Conservation (phyloP, 2,797 vertebrate species). For the Distichodus sexfasciatus region DNA sequence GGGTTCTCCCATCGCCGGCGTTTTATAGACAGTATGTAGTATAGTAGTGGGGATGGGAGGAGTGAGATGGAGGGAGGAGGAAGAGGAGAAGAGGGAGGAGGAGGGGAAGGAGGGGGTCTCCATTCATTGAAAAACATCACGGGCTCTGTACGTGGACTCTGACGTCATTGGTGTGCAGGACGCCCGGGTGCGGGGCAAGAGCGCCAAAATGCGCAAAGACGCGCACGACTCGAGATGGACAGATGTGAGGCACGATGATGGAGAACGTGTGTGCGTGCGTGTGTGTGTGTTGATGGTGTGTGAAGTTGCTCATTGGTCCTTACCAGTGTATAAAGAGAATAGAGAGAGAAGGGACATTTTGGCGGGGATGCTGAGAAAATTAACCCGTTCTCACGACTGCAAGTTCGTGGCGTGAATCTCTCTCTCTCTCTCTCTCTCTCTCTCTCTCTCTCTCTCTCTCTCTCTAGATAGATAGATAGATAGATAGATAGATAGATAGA, state of each 20-base stretch:
- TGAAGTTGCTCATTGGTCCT: no score
- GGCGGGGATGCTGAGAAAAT: no score
- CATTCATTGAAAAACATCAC: slow-evolving; percentile 82
- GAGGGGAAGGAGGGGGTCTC: slow-evolving; percentile 68
- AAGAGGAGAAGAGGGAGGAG: slow-evolving; percentile 53
- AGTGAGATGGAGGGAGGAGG: slow-evolving; percentile 2
- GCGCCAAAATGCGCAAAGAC: slow-evolving; percentile 34
- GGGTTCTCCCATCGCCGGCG: slow-evolving; percentile 72
- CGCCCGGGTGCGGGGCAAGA: slow-evolving; percentile 60
- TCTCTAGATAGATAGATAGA: no score
- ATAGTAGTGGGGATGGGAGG: slow-evolving; percentile 68
- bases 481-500: no score
- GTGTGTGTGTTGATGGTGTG: no score
- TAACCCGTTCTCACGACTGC: no score
- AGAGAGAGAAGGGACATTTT: no score
- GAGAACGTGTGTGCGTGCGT: no score
- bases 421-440: no score
- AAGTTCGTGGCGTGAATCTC: no score
- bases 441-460: no score
- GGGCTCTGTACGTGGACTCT: slow-evolving; percentile 71
- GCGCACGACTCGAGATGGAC: slow-evolving; percentile 27
- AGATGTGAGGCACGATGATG: not conserved
- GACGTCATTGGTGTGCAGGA: slow-evolving; percentile 75
- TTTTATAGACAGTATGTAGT: slow-evolving; percentile 82
- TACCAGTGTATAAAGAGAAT: no score